A percentile compares a stretch with the other conserved stretches of the same genome.
These are phyloP conservation scores for Lycocorax pyrrhopterus DNA, from an alignment of 2,113 vertebrate genomes.

Conservation along the genomic window DNA sequence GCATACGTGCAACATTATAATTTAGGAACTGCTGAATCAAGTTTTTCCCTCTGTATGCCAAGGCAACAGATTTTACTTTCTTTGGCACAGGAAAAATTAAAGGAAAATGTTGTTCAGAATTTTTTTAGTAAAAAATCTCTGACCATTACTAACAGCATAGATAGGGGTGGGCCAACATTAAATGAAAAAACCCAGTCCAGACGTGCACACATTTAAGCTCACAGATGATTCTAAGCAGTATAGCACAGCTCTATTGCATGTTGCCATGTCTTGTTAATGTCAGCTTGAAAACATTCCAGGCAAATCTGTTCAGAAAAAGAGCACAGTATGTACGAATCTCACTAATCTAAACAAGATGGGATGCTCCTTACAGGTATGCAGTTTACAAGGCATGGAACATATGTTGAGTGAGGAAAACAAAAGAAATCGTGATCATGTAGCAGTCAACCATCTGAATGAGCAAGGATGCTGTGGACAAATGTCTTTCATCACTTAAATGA, in stretches of 20 bases:
- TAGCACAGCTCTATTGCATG: not conserved
- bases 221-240: not conserved
- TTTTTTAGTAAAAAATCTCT: not conserved
- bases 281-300: constrained; percentile 15
- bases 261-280: not conserved
- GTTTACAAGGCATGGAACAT: constrained; percentile 11
- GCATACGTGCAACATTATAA: not conserved
- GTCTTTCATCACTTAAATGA: not conserved
- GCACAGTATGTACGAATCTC: not conserved
- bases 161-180: not conserved
- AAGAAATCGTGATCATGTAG: constrained; percentile 2
- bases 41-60: not conserved
- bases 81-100: not conserved
- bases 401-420: constrained; percentile 18
- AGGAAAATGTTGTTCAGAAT: not conserved
- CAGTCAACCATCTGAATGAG: not conserved
- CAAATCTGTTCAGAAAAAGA: constrained; percentile 49
- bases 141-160: not conserved
- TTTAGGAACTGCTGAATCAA: not conserved
- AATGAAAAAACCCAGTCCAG: not conserved
- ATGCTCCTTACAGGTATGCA: constrained; percentile 20
- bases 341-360: not conserved
- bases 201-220: not conserved
- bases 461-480: not conserved
- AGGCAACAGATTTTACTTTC: not conserved